Percentiles rank a stretch among this genome's conserved stretches.
phyloP scores from a whole-genome alignment of 1,140 invertebrate genomes.

The Lamellibrachia luymesi region DNA sequence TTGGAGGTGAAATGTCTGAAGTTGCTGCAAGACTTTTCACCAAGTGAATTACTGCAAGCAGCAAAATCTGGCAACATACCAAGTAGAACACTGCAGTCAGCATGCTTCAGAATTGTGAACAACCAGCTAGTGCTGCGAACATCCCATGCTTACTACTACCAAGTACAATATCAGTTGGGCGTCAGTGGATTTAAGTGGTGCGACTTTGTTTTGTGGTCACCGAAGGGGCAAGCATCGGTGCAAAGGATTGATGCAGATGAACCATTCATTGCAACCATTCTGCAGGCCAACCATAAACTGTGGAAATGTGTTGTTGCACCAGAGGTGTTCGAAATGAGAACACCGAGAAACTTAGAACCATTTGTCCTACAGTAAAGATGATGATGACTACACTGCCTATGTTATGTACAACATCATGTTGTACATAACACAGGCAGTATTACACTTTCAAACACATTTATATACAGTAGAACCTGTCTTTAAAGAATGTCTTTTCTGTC shows the following conservation, averaged over 20 bases:
- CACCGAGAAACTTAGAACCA: background rate
- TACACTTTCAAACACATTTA: background rate
- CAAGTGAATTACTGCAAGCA: no score
- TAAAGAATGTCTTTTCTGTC: background rate
- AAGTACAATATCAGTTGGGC: no score
- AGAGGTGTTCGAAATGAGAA: constrained; percentile 5
- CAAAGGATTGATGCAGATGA: background rate
- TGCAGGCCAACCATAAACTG: background rate
- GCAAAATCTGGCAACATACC: no score
- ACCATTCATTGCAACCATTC: background rate
- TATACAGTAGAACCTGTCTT: constrained; percentile 3
- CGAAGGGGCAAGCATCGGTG: background rate
- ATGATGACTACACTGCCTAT: background rate
- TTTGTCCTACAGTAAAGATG: background rate
- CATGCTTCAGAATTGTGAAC: no score
- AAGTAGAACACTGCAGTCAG: background rate
- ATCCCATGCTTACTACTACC: no score
- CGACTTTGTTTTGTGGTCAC: background rate
- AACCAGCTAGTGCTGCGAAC: background rate
- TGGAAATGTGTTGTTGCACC: constrained; percentile 8
- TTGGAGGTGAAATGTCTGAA: no score
- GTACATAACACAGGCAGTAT: background rate
- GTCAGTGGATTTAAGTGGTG: no score
- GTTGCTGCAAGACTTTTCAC: no score
- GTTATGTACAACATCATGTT: background rate